Base-by-base conservation (phyloP, 2,113 vertebrate genomes). In the Protobothrops flavoviridis region DNA sequence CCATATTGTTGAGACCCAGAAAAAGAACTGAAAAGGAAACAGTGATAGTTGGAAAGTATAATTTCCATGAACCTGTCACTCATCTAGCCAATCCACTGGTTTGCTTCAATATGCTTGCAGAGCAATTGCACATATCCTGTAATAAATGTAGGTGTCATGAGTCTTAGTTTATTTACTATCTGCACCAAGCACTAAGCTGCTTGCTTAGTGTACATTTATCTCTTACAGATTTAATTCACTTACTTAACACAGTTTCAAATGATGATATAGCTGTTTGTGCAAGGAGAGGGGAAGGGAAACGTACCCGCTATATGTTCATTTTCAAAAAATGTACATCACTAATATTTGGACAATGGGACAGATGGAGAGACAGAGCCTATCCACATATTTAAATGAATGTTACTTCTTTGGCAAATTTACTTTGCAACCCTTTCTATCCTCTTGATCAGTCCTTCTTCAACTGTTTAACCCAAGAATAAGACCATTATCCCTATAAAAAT, bases 181-280 rank as follows among this genome's bases (percentile, higher is more conserved):
- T 59, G 91, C 87, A 39, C 50, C 52, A 85, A 12, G 48, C 48
- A 50, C 48, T 50, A 50, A 92, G 0, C 93, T 89, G 92, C 57
- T 94, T 90, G 85, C 87, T 95, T 57, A 89, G 29, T 45, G 91
- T 95, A 94, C 86, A 89, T 93, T 95, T 94, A 95, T 94, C 45
- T 93, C 21, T 85, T 23, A 17, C 87, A 89, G 94, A 92, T 93
- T 93, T 93, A 93, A 87, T 92, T 95, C 92, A 43, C 86, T 94
- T 93, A 69, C 90, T 94, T 90, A 93, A 93, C 45, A 88, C 20
- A 89, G 59, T 69, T 96, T 86, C 5, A 94, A 95, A 89, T 85
- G 88, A 93, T 61, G 87, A 92, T 87, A 57, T 26, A 93, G 59
- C 55, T 8, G 13, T 94, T 96, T 94, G 87, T 93, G 61, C 17